phyloP scores from a whole-genome alignment of 2,797 vertebrate genomes.

The Phrynocephalus vlangalii region DNA sequence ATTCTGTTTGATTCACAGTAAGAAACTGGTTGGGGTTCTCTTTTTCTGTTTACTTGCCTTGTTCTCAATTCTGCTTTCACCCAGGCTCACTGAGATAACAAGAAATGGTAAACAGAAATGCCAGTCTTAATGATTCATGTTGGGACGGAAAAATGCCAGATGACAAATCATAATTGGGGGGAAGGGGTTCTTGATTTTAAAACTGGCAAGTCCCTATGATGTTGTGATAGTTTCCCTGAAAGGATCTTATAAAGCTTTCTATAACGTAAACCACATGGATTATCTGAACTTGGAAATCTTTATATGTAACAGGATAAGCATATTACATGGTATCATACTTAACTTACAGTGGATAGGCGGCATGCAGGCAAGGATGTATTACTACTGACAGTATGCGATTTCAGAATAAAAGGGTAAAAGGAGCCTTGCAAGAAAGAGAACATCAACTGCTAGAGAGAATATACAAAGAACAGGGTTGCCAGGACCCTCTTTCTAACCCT shows the following conservation, averaged over 20 bases:
- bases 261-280: background rate
- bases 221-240: background rate
- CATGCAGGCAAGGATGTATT: too few relatives aligned
- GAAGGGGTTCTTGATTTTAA: background rate
- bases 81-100: background rate
- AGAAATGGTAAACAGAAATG: background rate
- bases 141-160: background rate
- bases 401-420: too few relatives aligned
- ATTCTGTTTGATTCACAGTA: too few relatives aligned
- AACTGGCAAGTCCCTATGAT: background rate
- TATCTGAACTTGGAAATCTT: too few relatives aligned
- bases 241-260: background rate
- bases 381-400: too few relatives aligned
- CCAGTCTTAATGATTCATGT: background rate
- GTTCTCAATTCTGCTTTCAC: background rate
- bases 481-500: too few relatives aligned
- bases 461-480: too few relatives aligned
- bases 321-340: background rate
- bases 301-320: too few relatives aligned
- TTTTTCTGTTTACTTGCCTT: background rate
- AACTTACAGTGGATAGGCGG: background rate
- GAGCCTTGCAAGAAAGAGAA: too few relatives aligned
- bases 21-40: too few relatives aligned
- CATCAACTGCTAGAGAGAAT: too few relatives aligned
- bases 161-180: background rate